Base-by-base conservation (phyloP, 2,113 vertebrate species). In the Lathamus discolor region DNA sequence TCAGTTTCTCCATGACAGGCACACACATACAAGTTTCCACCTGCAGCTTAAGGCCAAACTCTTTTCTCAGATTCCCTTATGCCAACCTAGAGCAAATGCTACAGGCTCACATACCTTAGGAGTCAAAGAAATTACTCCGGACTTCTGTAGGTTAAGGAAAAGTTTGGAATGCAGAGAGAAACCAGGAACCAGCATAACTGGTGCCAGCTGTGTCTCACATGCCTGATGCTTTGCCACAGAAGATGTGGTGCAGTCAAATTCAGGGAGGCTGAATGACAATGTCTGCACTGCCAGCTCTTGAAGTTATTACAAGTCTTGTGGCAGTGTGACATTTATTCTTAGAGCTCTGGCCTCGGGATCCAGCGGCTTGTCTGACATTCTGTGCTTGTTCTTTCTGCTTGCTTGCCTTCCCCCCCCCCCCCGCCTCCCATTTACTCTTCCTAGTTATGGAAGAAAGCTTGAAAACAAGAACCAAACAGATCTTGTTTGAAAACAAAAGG, bases 331-430 rank as follows among this genome's bases (percentile, higher is more conserved):
- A 52, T 82, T 87, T 89, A 35, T 75, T 72, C 54, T 69, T 37
- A 76, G n/a, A 87, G 44, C 29, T 33, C 14, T 44, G 29, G 57
- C 57, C 49, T 82, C 4, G 1, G 66, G 41, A 83, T 84, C 37
- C 66, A 57, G 41, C 22, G 22, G 8, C 19, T 77, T 74, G 27
- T 49, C 41, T 69, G 59, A 41, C 25, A 54, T 48, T 68, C 59
- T 62, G 31, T 54, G 44, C 23, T 35, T 64, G 12, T 5, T 78
- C 17, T 62, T 91, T 62, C n/a, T 54, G 49, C 19, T n/a, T 54
- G 10, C 5, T 78, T 33, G 2, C 3, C 48, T 69, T 64, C 43
- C 43, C 13, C 13, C 13, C 41, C 2, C 0, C 3, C 7, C 6
- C 7, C 37, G 37, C 37, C 37, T 37, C 37, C 16, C 13, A 10